A percentile compares a stretch with the other conserved stretches of the same genome.
These are phyloP conservation scores for Arrhopalites spinosus DNA, from an alignment of 2,888 invertebrate genomes.

Conservation along the genomic window DNA sequence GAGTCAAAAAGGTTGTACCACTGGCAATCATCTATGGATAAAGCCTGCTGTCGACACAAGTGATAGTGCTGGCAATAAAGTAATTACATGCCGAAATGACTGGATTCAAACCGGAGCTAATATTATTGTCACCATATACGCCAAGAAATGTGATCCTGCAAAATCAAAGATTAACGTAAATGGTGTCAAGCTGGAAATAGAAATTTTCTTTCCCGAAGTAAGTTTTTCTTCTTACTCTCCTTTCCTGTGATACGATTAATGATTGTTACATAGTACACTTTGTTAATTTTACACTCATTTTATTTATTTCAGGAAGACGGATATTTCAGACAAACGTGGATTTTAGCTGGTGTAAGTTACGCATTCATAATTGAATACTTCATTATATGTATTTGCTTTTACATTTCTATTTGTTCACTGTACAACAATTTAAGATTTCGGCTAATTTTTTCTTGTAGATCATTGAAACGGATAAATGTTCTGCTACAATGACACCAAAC, in stretches of 20 bases:
- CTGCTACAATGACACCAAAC: constrained; percentile 78
- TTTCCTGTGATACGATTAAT: no score
- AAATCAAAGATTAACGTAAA: constrained; percentile 78
- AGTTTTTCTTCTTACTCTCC: no score
- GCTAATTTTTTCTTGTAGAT: constrained; percentile 65
- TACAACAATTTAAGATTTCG: not conserved
- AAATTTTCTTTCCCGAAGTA: constrained; percentile 74
- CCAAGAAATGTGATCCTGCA: constrained; percentile 84
- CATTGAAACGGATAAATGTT: constrained; percentile 72
- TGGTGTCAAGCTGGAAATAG: constrained; percentile 76
- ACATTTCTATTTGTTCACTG: not conserved
- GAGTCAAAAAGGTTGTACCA: constrained; percentile 85
- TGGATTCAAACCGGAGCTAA: constrained; percentile 91
- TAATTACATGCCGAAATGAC: constrained; percentile 79
- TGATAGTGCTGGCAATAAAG: constrained; percentile 42
- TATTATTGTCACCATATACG: constrained; percentile 86
- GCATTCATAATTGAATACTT: not conserved
- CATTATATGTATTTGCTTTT: not conserved
- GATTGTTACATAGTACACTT: no score
- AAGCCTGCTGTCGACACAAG: constrained; percentile 65
- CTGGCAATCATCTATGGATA: constrained; percentile 85
- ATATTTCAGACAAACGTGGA: constrained; percentile 74
- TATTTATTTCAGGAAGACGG: constrained; percentile 65
- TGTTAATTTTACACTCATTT: no score
- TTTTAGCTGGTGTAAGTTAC: constrained; percentile 80